phyloP scores from a whole-genome alignment of 2,888 invertebrate genomes.

The Drosophila fulvimacula region DNA sequence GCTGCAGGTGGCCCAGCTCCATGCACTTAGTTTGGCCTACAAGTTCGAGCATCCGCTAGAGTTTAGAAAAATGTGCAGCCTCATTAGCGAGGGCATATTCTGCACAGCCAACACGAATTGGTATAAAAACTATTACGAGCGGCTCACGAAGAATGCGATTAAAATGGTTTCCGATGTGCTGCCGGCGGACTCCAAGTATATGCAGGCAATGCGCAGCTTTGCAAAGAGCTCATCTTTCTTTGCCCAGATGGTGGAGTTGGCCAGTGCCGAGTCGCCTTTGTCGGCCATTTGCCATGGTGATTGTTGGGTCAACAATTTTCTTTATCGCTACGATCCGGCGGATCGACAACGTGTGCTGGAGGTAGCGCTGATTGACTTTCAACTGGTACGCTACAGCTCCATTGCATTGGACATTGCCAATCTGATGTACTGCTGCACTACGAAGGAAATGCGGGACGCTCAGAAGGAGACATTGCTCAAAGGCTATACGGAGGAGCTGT shows the following conservation, averaged over 20 bases:
- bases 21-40: constrained; percentile 88
- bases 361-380: constrained; percentile 90
- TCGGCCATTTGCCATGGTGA: constrained; percentile 91
- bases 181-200: constrained; percentile 85
- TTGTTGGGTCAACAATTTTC: constrained; percentile 91
- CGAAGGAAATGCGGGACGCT: constrained; percentile 87
- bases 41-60: constrained; percentile 87
- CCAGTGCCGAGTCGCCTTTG: constrained; percentile 87
- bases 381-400: constrained; percentile 89
- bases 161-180: constrained; percentile 86
- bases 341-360: constrained; percentile 86
- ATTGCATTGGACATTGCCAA: constrained; percentile 89
- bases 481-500: constrained; percentile 87
- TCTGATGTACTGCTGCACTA: constrained; percentile 89
- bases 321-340: constrained; percentile 86
- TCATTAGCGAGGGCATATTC: constrained; percentile 87
- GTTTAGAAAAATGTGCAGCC: constrained; percentile 85
- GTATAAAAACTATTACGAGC: constrained; percentile 89
- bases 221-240: constrained; percentile 88
- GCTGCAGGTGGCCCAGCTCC: constrained; percentile 88
- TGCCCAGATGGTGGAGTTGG: constrained; percentile 88
- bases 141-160: constrained; percentile 88
- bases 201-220: constrained; percentile 87
- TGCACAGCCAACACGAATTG: constrained; percentile 88
- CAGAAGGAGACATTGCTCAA: constrained; percentile 87